Percentiles rank a stretch among this genome's conserved stretches.
These are phyloP conservation scores for Eutolmus rufibarbis DNA, from an alignment of 2,888 invertebrate species.

Conservation along the genomic window DNA sequence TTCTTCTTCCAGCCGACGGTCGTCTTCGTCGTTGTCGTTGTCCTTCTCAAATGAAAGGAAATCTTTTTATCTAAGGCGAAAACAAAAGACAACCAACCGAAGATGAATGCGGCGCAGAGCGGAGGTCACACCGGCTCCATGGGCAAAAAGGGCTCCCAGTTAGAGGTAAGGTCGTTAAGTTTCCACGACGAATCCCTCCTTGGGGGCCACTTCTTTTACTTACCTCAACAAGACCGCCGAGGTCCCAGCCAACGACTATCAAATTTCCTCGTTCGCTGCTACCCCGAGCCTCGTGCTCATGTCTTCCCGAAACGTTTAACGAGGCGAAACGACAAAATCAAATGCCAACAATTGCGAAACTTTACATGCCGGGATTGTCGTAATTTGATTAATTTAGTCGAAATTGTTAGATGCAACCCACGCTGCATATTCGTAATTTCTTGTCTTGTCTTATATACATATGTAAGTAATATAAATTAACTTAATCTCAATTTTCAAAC, in stretches of 20 bases:
- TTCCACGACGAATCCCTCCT: neutral
- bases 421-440: too few species aligned
- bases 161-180: conserved; percentile 58
- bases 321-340: neutral
- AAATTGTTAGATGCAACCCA: neutral
- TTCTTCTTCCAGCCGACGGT: neutral
- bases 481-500: too few species aligned
- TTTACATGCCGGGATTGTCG: neutral
- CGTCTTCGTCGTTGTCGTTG: neutral
- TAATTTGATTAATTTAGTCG: neutral
- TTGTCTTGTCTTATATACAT: neutral
- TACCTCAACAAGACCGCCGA: neutral
- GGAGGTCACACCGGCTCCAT: conserved; percentile 61
- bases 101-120: conserved; percentile 63
- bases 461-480: neutral
- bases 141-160: conserved; percentile 63
- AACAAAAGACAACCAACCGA: neutral
- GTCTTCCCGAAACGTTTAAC: neutral
- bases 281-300: neutral
- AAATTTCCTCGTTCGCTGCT: neutral
- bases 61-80: neutral
- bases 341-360: neutral
- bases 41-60: neutral
- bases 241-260: neutral
- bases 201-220: neutral